Evolutionary conservation across 2,113 vertebrate species (phyloP).

Genomic region (Vicugna pacos): DNA sequence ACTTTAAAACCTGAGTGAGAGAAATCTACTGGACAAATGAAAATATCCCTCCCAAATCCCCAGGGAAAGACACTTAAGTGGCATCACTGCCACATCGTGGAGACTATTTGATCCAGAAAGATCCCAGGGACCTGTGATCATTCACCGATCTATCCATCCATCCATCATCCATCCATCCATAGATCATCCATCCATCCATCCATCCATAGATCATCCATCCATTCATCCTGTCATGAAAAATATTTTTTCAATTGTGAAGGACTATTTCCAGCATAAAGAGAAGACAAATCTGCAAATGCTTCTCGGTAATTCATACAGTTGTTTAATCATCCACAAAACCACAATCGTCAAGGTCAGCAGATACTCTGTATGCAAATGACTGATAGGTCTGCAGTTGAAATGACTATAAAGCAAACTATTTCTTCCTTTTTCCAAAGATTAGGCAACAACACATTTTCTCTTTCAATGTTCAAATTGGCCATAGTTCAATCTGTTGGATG

Average conservation of each 20-base stretch:
- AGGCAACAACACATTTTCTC: neutral
- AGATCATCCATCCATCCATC: too few species aligned
- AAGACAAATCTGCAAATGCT: neutral
- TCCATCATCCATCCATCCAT: too few species aligned
- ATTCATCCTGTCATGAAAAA: neutral
- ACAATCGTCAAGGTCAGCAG: neutral
- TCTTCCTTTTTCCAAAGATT: neutral
- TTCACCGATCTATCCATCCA: too few species aligned
- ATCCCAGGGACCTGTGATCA: neutral
- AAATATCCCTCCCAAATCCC: neutral
- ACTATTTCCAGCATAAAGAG: neutral
- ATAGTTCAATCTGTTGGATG: neutral
- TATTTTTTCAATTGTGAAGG: neutral
- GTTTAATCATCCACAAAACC: neutral
- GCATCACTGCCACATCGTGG: constrained; percentile 80
- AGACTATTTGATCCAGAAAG: neutral
- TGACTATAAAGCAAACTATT: neutral
- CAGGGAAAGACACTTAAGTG: neutral
- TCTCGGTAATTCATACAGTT: neutral
- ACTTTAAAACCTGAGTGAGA: neutral
- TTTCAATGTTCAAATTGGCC: neutral
- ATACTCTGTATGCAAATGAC: neutral
- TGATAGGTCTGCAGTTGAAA: neutral
- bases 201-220: too few species aligned
- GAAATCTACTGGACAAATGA: neutral